phyloP scores from a whole-genome alignment of 2,797 vertebrate genomes.

The Etheostoma nigrum region DNA sequence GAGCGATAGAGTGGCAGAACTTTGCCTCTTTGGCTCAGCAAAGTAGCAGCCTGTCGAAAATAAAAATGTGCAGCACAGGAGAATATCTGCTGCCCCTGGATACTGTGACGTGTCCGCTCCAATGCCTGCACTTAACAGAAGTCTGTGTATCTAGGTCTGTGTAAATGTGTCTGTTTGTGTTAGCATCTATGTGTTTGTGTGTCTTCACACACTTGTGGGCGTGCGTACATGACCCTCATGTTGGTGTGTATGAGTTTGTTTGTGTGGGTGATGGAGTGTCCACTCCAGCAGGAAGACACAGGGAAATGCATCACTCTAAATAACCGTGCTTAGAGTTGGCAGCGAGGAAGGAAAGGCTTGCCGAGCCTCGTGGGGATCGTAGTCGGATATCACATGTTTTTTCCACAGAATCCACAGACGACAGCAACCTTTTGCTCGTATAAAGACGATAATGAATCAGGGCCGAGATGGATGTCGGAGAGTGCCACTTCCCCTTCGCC shows the following conservation, averaged over 20 bases:
- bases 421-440: constrained; percentile 63
- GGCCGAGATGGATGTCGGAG: constrained; percentile 54
- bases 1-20: constrained; percentile 14
- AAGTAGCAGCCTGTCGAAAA: constrained; percentile 37
- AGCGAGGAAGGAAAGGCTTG: constrained; percentile 56
- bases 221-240: constrained; percentile 11
- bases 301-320: constrained; percentile 78
- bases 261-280: constrained; percentile 69
- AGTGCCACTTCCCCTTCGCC: constrained; percentile 36
- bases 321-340: constrained; percentile 74
- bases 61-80: constrained; percentile 41
- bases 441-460: constrained; percentile 76
- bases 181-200: constrained; percentile 22
- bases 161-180: constrained; percentile 37
- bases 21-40: constrained; percentile 18
- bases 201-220: constrained; percentile 5
- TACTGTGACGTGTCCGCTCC: constrained; percentile 61
- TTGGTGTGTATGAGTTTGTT: constrained; percentile 37
- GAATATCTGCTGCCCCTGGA: constrained; percentile 59
- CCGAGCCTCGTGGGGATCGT: constrained; percentile 55
- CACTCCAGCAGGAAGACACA: constrained; percentile 66
- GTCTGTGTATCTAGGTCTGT: constrained; percentile 20
- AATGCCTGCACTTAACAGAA: constrained; percentile 56
- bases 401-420: constrained; percentile 53
- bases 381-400: constrained; percentile 63